Conservation (phyloP, 1,140 invertebrate species). For the Brachionus rotundiformis region DNA sequence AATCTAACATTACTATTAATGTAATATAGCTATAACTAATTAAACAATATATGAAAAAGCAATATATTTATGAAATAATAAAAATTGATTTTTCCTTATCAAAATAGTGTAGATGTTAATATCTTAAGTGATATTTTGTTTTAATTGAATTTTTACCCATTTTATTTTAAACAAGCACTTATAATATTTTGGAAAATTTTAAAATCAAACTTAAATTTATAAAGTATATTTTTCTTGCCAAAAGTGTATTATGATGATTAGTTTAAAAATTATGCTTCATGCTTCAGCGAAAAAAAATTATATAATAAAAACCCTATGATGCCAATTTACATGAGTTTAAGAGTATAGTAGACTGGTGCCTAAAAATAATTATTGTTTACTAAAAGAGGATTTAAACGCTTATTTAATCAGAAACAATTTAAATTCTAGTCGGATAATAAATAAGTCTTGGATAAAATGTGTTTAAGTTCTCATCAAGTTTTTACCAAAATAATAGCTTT, state of each 20-base stretch:
- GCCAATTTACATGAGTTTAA: neutral
- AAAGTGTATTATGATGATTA: neutral
- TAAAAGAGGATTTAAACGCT: neutral
- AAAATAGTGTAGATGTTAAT: neutral
- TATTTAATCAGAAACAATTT: neutral
- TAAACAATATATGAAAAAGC: neutral
- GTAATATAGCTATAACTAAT: neutral
- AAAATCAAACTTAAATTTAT: no score
- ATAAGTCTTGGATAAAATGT: neutral
- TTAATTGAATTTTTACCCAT: constrained; percentile 4
- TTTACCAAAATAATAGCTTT: no score
- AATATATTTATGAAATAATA: neutral
- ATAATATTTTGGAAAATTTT: neutral
- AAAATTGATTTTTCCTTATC: neutral
- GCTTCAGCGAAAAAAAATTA: no score
- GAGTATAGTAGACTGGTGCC: neutral
- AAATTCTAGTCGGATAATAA: neutral
- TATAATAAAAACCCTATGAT: no score
- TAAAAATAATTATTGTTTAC: neutral
- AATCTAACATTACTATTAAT: neutral
- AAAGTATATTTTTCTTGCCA: no score
- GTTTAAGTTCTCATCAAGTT: neutral
- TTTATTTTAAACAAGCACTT: neutral
- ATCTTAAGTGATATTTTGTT: constrained; percentile 4
- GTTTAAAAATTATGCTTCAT: neutral